These are phyloP conservation scores for Raja brachyura DNA, from an alignment of 2,113 vertebrate genomes.

Conservation along the genomic window DNA sequence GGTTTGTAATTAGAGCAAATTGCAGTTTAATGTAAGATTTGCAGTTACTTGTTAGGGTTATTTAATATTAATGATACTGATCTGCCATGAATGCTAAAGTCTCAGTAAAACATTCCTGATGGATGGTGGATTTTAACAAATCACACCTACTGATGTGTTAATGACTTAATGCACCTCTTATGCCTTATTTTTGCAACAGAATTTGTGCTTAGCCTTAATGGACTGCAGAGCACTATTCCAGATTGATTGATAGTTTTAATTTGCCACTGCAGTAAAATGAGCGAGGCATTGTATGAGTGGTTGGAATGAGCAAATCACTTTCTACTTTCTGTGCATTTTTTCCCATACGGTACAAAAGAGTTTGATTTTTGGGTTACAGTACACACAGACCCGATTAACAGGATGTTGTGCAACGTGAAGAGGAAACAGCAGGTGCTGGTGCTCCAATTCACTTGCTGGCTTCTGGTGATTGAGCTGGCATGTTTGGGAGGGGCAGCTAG, in stretches of 20 bases:
- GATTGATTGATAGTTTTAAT: constrained; percentile 20
- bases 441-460: too few relatives aligned
- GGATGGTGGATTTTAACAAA: not conserved
- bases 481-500: too few relatives aligned
- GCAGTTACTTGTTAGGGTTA: not conserved
- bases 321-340: not conserved
- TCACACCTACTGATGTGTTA: not conserved
- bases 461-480: too few relatives aligned
- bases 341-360: not conserved
- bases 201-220: not conserved
- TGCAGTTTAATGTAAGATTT: not conserved
- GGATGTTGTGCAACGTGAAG: too few relatives aligned
- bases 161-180: not conserved
- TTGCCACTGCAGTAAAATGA: not conserved
- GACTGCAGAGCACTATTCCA: not conserved
- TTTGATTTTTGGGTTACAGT: not conserved
- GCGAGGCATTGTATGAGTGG: not conserved
- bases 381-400: not conserved
- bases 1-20: not conserved
- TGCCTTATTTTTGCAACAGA: not conserved
- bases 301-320: not conserved
- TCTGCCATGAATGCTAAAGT: not conserved
- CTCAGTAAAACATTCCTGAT: not conserved
- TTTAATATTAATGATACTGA: constrained; percentile 5
- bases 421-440: too few relatives aligned